Conservation (phyloP, 2,888 invertebrate genomes). For the Pristionchus maxplancki region DNA sequence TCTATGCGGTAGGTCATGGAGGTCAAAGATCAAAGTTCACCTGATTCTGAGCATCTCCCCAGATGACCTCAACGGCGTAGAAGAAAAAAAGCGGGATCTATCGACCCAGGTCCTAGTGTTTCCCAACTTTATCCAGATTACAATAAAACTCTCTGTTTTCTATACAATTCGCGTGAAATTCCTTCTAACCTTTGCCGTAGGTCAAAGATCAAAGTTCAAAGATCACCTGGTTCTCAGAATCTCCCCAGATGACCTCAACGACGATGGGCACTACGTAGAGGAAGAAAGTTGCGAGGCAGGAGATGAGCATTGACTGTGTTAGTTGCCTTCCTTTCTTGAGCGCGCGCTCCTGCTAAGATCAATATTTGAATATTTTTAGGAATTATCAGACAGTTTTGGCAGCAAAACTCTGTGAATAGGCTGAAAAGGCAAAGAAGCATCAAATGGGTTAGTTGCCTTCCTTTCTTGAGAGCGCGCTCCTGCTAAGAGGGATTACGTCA, state of each 20-base stretch:
- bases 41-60: neutral
- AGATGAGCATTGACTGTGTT: conserved; percentile 46
- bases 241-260: conserved; percentile 30
- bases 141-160: too few relatives aligned
- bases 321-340: conserved; percentile 13
- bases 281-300: conserved; percentile 29
- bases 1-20: too few relatives aligned
- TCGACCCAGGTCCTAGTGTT: too few relatives aligned
- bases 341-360: conserved; percentile 30
- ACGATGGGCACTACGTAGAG: conserved; percentile 48
- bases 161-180: too few relatives aligned
- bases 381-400: too few relatives aligned
- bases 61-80: conserved; percentile 30
- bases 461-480: conserved; percentile 7
- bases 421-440: too few relatives aligned
- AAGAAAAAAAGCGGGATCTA: neutral
- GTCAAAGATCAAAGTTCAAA: neutral
- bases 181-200: neutral
- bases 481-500: too few relatives aligned
- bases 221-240: neutral
- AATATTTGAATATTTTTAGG: neutral
- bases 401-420: too few relatives aligned
- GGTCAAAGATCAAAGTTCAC: too few relatives aligned
- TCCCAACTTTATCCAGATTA: too few relatives aligned
- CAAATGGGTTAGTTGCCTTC: conserved; percentile 31